Conservation (phyloP, 2,113 vertebrate species). For the Oryctolagus cuniculus region mOryCun1.1 NC_091432.1:177458001-177458500, state of each 20-base stretch:
- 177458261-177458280: accelerated
- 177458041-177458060: neutral
- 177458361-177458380: too few species aligned
- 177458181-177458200: accelerated
- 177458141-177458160: neutral
- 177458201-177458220: neutral
- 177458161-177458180: neutral
- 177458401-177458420: accelerated
- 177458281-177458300: neutral
- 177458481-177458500: neutral
- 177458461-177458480: neutral
- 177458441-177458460: neutral
- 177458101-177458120: neutral
- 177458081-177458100: neutral
- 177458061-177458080: neutral
- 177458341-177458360: too few species aligned
- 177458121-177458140: neutral
- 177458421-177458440: neutral
- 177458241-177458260: neutral
- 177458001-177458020: neutral
- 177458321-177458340: neutral
- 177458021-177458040: neutral
- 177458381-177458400: accelerated
- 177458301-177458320: neutral
- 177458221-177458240: accelerated